Evolutionary conservation across 2,888 invertebrate species (phyloP), one percentile per base, ranked within the genome.

Genomic region (Tribolium freemani): DNA sequence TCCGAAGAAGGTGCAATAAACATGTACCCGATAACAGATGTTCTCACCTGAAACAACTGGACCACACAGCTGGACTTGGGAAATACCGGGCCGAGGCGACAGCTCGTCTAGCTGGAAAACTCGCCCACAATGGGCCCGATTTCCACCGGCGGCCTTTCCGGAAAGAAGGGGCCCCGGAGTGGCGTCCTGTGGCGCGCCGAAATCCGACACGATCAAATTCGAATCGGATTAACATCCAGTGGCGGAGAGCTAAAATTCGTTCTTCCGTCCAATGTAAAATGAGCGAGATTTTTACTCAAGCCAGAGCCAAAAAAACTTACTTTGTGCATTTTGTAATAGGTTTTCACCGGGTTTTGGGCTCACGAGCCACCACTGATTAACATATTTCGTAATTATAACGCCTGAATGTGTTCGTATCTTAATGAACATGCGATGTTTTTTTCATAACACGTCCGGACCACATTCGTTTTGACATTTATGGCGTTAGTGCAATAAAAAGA

Each of bases 31-130:
- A 60, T 60, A 69, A 69, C 69, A 69, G 69, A 69, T 69, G 69
- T 69, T 69, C 60, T 30, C 69, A 69, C 69, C 69, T 69, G 51
- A 60, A 69, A 69, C 69, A 66, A 67, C n/a, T 48, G 69, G 60
- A 69, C 69, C 69, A 69, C 69, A 60, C 69, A 51, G 60, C 60
- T 44, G 69, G 68, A 48, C 31, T 3, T 51, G n/a, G 44, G 50
- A 64, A 50, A 50, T 50, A 50, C 50, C 31, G 26, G 61, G 5
- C 16, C 30, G 6, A 8, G 67, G 67, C 67, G 67, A 67, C 67
- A 13, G 31, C 13, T 46, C 20, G 67, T 67, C 67, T 67, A 67
- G 67, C 48, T 13, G 9, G 16, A 20, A 54, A 26, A 30, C 31
- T 38, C 38, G 38, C 6, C 8, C 38, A 38, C 38, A 38, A 38